Percentiles rank a stretch among this genome's conserved stretches.
Conservation (phyloP, 2,888 invertebrate species). For the Venusia cambrica region DNA sequence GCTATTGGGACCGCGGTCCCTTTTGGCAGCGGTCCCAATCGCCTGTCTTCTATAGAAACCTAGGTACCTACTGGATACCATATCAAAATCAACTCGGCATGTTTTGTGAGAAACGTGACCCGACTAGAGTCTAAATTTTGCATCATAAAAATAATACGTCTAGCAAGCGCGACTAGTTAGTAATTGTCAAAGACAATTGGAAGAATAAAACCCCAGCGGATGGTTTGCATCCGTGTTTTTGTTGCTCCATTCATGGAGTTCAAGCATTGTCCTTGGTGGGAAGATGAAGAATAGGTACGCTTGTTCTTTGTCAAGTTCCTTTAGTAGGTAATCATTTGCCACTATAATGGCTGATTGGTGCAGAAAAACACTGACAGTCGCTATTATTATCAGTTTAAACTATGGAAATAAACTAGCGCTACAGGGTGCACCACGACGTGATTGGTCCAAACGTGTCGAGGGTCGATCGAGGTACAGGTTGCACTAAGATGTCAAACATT, state of each 20-base stretch:
- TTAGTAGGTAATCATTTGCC: conserved; percentile 7
- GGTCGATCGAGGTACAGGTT: too few relatives aligned
- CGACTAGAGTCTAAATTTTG: not conserved
- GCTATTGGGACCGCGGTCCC: too few relatives aligned
- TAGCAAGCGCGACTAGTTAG: conserved; percentile 19
- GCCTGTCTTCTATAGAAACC: too few relatives aligned
- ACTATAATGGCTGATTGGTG: conserved; percentile 4
- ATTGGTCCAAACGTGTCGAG: too few relatives aligned
- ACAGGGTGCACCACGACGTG: too few relatives aligned
- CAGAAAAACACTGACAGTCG: conserved; percentile 2
- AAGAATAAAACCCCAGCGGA: conserved; percentile 28
- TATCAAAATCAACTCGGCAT: too few relatives aligned
- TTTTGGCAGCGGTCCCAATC: too few relatives aligned
- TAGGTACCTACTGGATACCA: too few relatives aligned
- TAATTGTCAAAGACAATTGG: conserved; percentile 25
- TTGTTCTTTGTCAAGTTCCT: conserved; percentile 19
- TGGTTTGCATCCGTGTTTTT: conserved; percentile 61
- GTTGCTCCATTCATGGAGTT: conserved; percentile 53
- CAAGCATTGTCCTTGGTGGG: conserved; percentile 52
- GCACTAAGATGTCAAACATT: too few relatives aligned
- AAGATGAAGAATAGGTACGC: conserved; percentile 21
- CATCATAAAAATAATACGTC: conserved; percentile 3
- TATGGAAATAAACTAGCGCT: too few relatives aligned
- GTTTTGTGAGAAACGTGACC: too few relatives aligned
- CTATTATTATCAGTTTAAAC: conserved; percentile 2